Evolutionary conservation across 2,797 vertebrate species (phyloP), one percentile per base, ranked within the genome.

Genomic region (Malurus leucopterus): DNA sequence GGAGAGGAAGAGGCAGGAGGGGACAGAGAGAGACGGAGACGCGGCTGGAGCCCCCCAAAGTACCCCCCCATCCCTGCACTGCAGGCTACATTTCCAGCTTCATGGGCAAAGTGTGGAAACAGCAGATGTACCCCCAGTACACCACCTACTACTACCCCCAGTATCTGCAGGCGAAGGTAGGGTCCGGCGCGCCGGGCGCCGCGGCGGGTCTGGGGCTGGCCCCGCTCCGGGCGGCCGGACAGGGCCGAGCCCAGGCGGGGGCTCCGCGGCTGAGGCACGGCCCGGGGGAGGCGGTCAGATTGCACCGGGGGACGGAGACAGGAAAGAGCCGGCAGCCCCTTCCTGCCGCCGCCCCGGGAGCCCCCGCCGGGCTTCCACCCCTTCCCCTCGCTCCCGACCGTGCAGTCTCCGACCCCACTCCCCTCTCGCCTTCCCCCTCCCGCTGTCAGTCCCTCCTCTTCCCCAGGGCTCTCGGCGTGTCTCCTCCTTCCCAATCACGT

Each of bases 81-180:
- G 97, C 97, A 95, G 95, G 96, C 95, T 96, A 94, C 95, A 95
- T 96, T 97, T 96, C 95, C 95, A 97, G 97, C 98, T 98, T 98
- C 97, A 97, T 98, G 97, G 98, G 98, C 97, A 98, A 98, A 98
- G 97, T 98, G 97, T 98, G 97, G 98, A 98, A 98, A 97, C 96
- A 97, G 96, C 97, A 98, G 96, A 98, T 98, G 98, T 98, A 98
- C 98, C 98, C 98, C 96, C 98, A 98, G 96, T 98, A 98, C 97
- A 98, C 98, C 94, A 98, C 98, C 96, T 98, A 98, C 96, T 98
- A 98, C 95, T 98, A 98, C 95, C 98, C 98, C 91, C 98, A 98
- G 95, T 98, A 98, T 98, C 98, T 98, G 93, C 98, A 98, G 95
- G 96, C 97, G 54, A 98, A 98, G 97, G 98, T 98, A 98, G 74